phyloP scores from a whole-genome alignment of 2,888 invertebrate genomes.

The Mamestra brassicae region DNA sequence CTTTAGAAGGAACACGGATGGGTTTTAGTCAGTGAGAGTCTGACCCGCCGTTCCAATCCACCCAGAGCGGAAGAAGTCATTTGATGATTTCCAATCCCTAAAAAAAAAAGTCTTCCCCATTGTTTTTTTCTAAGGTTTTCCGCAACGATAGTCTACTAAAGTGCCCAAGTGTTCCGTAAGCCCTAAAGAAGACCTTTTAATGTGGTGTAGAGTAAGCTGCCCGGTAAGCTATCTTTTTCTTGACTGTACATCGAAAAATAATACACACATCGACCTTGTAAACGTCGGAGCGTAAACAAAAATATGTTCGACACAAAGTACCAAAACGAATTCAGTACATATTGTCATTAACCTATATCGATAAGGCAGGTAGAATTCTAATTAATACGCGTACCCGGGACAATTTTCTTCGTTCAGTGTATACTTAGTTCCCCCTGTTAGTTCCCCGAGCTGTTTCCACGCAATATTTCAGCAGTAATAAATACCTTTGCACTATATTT shows the following conservation, averaged over 20 bases:
- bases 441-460: conserved; percentile 18
- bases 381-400: conserved; percentile 54
- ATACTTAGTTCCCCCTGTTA: conserved; percentile 46
- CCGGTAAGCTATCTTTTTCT: neutral
- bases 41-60: no score
- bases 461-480: conserved; percentile 59
- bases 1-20: no score
- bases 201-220: no score
- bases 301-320: conserved; percentile 27
- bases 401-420: conserved; percentile 51
- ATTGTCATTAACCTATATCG: conserved; percentile 36
- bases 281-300: neutral
- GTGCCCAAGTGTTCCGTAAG: no score
- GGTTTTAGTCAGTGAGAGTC: no score
- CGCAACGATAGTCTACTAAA: no score
- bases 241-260: neutral
- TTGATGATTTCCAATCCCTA: no score
- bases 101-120: no score
- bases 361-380: conserved; percentile 42
- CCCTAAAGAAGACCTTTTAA: no score
- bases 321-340: conserved; percentile 3
- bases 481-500: conserved; percentile 51
- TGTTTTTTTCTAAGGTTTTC: no score
- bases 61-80: no score
- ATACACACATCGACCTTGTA: neutral